A percentile compares a stretch with the other conserved stretches of the same genome.
Conservation (phyloP, 2,888 invertebrate species). For the Andrena bicolor region DNA sequence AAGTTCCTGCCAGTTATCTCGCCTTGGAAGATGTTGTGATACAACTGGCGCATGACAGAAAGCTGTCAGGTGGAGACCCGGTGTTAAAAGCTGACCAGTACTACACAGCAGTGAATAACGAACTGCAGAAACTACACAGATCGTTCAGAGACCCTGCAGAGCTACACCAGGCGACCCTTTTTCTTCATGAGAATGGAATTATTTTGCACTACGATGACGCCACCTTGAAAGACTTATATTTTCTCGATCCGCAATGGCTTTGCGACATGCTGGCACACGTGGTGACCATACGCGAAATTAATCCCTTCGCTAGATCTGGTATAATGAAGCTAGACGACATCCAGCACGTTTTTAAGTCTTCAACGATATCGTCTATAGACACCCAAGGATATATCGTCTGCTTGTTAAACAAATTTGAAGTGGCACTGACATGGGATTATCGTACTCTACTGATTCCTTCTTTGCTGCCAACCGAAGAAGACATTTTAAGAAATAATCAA, state of each 20-base stretch:
- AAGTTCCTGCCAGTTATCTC: slow-evolving; percentile 97
- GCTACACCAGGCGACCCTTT: slow-evolving; percentile 97
- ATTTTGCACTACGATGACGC: slow-evolving; percentile 97
- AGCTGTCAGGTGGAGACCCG: slow-evolving; percentile 90
- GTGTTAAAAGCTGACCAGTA: slow-evolving; percentile 94
- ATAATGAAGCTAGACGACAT: slow-evolving; percentile 97
- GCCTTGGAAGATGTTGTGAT: slow-evolving; percentile 97
- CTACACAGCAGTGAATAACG: slow-evolving; percentile 81
- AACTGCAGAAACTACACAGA: slow-evolving; percentile 89
- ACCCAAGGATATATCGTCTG: slow-evolving; percentile 94
- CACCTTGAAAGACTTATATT: slow-evolving; percentile 96
- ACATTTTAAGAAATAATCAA: slow-evolving; percentile 85
- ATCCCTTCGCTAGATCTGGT: slow-evolving; percentile 96
- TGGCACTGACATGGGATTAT: slow-evolving; percentile 98
- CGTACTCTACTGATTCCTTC: slow-evolving; percentile 96
- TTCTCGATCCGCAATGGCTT: slow-evolving; percentile 99
- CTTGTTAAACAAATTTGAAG: slow-evolving; percentile 97
- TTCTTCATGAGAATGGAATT: slow-evolving; percentile 99
- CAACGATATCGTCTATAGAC: slow-evolving; percentile 90
- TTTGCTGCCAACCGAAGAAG: slow-evolving; percentile 92
- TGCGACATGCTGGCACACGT: slow-evolving; percentile 99
- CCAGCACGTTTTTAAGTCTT: slow-evolving; percentile 96
- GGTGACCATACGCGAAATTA: slow-evolving; percentile 98
- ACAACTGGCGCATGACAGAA: slow-evolving; percentile 91
- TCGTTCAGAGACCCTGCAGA: slow-evolving; percentile 96